Base-by-base conservation (phyloP, 2,797 vertebrate genomes). In the Mergus octosetaceus region DNA sequence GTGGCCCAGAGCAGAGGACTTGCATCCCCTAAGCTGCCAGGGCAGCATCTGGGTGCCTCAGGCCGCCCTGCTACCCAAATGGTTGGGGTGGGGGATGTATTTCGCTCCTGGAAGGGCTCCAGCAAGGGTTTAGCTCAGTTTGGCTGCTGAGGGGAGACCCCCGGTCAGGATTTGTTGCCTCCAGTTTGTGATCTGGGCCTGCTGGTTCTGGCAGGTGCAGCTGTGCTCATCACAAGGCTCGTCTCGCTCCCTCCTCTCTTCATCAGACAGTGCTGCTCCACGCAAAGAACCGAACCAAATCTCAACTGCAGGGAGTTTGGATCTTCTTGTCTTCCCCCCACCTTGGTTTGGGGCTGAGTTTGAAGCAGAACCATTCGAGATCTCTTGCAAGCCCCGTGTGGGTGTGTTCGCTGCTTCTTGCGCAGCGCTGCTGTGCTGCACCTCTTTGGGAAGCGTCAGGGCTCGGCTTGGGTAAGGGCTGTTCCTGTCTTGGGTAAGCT, bases 111-210 rank as follows among this genome's bases (percentile, higher is more conserved):
- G 62, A 74, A 70, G 18, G 62, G 18, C 64, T 80, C 74, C 76
- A 86, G 27, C 38, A 61, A 75, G 81, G 45, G 76, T 95, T 91
- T 72, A 72, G 79, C 30, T 56, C 90, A 49, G 34, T 43, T 14
- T 49, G 34, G 72, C 66, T 62, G 30, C 45, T 66, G 75, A 87
- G 21, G 27, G 70, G 73, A 87, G 68, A 56, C 43, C 41, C 4
- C 34, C 79, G 17, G 78, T 89, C 30, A 68, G 72, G 58, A 60
- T 73, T 61, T 82, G 21, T 76, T 91, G 66, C 41, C 41, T 90
- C 18, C 34, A 57, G 1, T 89, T 89, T 56, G 60, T 83, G 73
- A 43, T 78, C 53, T 43, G 36, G 49, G 56, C 43, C 36, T 54
- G 28, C 80, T 82, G 85, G 85, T 57, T 73, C 68, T 87, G 72